A percentile compares a stretch with the other conserved stretches of the same genome.
These are phyloP conservation scores for Neotoxoptera formosana DNA, from an alignment of 1,140 invertebrate genomes.

Conservation along the genomic window DNA sequence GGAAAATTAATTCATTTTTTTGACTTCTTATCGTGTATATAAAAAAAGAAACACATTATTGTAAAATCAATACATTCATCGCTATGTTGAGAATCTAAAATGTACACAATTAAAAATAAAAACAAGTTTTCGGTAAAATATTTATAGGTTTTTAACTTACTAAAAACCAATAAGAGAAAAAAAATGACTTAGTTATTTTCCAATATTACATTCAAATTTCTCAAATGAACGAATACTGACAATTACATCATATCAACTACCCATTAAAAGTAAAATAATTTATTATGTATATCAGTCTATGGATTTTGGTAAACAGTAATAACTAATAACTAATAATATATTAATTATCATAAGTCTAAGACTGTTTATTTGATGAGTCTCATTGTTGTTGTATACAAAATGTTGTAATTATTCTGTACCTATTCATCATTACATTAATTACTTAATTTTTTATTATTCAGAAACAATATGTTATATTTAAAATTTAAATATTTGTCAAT, in stretches of 20 bases:
- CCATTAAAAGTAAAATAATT: slow-evolving; percentile 52
- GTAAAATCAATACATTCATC: too few species aligned
- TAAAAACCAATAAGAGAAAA: slow-evolving; percentile 51
- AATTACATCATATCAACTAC: slow-evolving; percentile 56
- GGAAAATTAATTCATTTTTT: too few species aligned
- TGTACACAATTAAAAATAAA: slow-evolving; percentile 48
- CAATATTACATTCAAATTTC: slow-evolving; percentile 41
- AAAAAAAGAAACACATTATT: too few species aligned
- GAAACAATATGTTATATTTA: slow-evolving; percentile 50
- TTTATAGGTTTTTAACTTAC: slow-evolving; percentile 46
- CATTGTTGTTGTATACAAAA: slow-evolving; percentile 46
- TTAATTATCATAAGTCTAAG: slow-evolving; percentile 51
- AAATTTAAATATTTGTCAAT: slow-evolving; percentile 29
- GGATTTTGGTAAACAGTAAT: slow-evolving; percentile 52
- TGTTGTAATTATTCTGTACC: slow-evolving; percentile 18
- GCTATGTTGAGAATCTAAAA: neutral
- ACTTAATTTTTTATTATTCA: slow-evolving; percentile 37
- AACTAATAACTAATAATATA: too few species aligned
- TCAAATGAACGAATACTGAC: slow-evolving; percentile 47
- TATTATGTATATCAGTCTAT: slow-evolving; percentile 56
- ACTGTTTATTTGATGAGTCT: slow-evolving; percentile 35
- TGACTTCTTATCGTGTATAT: too few species aligned
- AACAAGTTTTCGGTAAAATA: slow-evolving; percentile 51
- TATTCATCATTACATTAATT: neutral
- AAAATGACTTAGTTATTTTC: slow-evolving; percentile 33